Base-by-base conservation (phyloP, 2,113 vertebrate genomes). In the Rattus rattus region DNA sequence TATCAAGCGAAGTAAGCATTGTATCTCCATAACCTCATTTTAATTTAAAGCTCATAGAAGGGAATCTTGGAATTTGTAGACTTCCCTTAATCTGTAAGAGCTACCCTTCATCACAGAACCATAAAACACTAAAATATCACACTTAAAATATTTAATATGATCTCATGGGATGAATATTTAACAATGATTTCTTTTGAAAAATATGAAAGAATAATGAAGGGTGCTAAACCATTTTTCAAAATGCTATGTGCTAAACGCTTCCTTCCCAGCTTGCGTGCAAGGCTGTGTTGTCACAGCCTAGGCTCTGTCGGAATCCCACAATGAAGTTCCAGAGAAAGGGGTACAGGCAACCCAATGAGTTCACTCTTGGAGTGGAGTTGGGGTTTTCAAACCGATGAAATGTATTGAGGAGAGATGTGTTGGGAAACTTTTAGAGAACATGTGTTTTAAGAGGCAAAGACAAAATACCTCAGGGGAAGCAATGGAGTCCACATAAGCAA, bases 81-180 rank as follows among this genome's bases (percentile, higher is more conserved):
- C 30, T 85, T 86, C 56, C 28, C 24, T 75, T 39, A 85, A 56
- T 86, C 13, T 63, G 5, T 24, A 92, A 30, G 1, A 84, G 94
- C 83, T 77, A 93, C 17, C 17, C 13, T 97, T 77, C 80, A 75
- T 69, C 83, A 61, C 80, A 26, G 17, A 80, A 84, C 65, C 43
- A 81, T 72, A 75, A 80, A 92, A 72, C 83, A 84, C 49, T 90
- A 81, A 96, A 90, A 54, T 9, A 91, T 67, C 20, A 43, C 26
- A 92, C 79, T 93, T 83, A 69, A 96, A 94, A 95, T 73, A 94
- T 87, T 81, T 56, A 93, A 8, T 76, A 22, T 77, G 54, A 92
- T 93, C 95, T 96, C 56, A 93, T 7, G 54, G 72, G 63, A 52
- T 84, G 22, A 80, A 61, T 91, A 95, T 83, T 95, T 89, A 88